Evolutionary conservation across 1,140 invertebrate species (phyloP), one percentile per base, ranked within the genome.

Genomic region (Oedothorax gibbosus): DNA sequence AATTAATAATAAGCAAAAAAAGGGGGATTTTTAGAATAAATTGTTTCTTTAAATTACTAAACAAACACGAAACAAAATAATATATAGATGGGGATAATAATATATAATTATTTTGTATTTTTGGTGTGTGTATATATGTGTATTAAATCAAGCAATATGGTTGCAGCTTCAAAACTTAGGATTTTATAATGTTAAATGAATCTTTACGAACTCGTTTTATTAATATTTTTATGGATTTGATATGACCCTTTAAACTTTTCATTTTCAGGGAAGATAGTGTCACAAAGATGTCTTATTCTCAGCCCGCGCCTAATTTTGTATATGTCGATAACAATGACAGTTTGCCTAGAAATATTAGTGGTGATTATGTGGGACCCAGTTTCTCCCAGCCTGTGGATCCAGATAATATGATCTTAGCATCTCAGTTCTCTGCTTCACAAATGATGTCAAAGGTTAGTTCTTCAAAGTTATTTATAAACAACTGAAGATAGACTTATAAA

Each of bases 331-430:
- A 62, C 35, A 80, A 68, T 54, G 15, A 86, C 73, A n/a, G 50
- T 82, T 73, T 82, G 80, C 66, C 81, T 75, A 50, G 35, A 20
- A 54, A 75, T 66, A 75, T 84, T 75, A 84, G 69, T 51, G 35
- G 50, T 35, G 20, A 57, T 4, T 56, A 71, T 12, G n/a, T 68
- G n/a, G 87, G 35, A 82, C 92, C 94, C 66, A 94, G 94, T 85
- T 97, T 96, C 90, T 98, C 97, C 6, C 97, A 98, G 89, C 97
- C 97, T 3, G 93, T 93, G 50, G 92, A 94, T 83, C 91, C 95
- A 65, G 95, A 97, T 87, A 94, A 98, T 91, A 92, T 98, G 88
- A 91, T 98, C 77, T 90, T 97, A 2, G 93, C 92, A 20, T 18
- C 79, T 93, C 76, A 82, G 51, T 83, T 85, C 66, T 50, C 51